These are phyloP conservation scores for Staurois parvus DNA, from an alignment of 2,797 vertebrate species.

Conservation along the genomic window DNA sequence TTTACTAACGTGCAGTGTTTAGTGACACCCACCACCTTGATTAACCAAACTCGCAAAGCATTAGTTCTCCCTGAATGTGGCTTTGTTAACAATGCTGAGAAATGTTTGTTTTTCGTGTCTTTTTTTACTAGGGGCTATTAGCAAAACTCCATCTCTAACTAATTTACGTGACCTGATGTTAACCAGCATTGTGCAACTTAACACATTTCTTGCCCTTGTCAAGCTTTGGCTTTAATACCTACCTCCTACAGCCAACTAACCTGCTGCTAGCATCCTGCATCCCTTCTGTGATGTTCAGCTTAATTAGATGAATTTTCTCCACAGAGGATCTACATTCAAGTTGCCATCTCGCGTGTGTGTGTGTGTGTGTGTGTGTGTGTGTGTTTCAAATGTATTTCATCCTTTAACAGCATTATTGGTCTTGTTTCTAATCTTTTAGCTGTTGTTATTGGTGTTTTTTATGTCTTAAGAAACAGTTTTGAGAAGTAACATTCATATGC, in stretches of 20 bases:
- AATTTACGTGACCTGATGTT: conserved; percentile 15
- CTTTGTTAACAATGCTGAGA: conserved; percentile 29
- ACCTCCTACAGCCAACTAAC: neutral
- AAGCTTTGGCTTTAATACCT: conserved; percentile 5
- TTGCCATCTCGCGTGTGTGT: neutral
- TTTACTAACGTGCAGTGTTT: conserved; percentile 36
- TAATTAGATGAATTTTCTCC: conserved; percentile 38
- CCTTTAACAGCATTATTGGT: neutral
- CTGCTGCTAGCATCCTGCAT: conserved; percentile 25
- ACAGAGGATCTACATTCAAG: neutral
- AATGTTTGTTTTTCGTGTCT: neutral
- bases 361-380: neutral
- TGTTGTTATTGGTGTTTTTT: neutral
- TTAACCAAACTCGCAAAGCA: conserved; percentile 33
- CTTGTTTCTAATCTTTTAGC: neutral
- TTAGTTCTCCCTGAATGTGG: conserved; percentile 61
- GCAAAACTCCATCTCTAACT: neutral
- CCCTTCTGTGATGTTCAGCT: neutral
- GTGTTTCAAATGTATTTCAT: neutral
- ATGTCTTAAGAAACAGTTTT: neutral
- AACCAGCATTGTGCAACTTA: conserved; percentile 61
- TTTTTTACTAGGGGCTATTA: conserved; percentile 11
- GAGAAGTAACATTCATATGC: neutral
- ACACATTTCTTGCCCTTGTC: conserved; percentile 11
- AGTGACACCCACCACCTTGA: conserved; percentile 31